Evolutionary conservation across 2,797 vertebrate genomes (phyloP).

Genomic region (Parauchenoglanis punctatus): DNA sequence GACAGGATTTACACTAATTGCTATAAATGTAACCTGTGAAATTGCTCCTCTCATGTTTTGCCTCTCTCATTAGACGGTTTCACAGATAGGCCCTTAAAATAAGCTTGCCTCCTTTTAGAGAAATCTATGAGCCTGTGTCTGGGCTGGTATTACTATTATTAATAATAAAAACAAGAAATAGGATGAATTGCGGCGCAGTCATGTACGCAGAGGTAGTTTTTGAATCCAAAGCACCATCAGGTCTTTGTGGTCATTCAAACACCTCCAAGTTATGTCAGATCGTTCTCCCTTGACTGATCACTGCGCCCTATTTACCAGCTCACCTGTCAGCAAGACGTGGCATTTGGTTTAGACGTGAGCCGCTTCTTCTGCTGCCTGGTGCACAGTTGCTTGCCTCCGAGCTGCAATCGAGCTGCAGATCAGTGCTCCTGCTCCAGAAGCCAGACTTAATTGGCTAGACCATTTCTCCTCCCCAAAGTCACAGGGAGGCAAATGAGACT

Average conservation of each 20-base stretch:
- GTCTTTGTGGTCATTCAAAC: neutral
- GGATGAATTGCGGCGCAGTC: neutral
- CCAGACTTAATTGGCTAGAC: constrained; percentile 51
- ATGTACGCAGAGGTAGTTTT: neutral
- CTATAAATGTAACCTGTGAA: constrained; percentile 59
- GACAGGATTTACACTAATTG: constrained; percentile 51
- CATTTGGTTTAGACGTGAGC: constrained; percentile 25
- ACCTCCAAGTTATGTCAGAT: constrained; percentile 16
- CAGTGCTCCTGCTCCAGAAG: constrained; percentile 31
- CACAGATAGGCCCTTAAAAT: constrained; percentile 44
- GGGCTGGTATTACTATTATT: neutral
- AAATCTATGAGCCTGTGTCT: neutral
- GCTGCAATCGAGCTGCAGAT: constrained; percentile 18
- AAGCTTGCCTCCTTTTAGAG: constrained; percentile 17
- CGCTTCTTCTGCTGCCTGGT: constrained; percentile 12
- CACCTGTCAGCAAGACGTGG: constrained; percentile 30
- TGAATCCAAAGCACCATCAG: constrained; percentile 10
- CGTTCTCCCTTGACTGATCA: constrained; percentile 30
- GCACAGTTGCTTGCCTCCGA: constrained; percentile 32
- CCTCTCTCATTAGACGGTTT: constrained; percentile 47
- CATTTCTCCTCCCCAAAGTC: constrained; percentile 28
- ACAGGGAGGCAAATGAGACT: constrained; percentile 15
- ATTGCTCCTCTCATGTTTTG: constrained; percentile 48
- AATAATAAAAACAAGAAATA: neutral
- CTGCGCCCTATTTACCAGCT: constrained; percentile 37